These are phyloP conservation scores for Oreochromis niloticus DNA, from an alignment of 2,113 vertebrate genomes.

Conservation along the genomic window DNA sequence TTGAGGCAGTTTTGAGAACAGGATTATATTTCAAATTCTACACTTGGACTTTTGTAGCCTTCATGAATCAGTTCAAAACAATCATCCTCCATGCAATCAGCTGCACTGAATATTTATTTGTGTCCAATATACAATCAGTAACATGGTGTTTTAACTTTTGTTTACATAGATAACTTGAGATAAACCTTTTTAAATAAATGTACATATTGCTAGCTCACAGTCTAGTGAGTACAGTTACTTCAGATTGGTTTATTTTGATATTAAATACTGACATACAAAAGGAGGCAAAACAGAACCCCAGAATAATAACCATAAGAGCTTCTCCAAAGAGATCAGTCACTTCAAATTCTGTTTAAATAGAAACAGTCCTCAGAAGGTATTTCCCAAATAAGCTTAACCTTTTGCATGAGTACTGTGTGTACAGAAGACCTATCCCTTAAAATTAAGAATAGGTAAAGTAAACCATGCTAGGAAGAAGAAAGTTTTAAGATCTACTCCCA, in stretches of 20 bases:
- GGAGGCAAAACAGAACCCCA: background rate
- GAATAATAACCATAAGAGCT: background rate
- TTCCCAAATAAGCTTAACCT: background rate
- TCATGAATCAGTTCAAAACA: background rate
- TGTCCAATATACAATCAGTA: slow-evolving; percentile 37
- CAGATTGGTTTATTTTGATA: slow-evolving; percentile 16
- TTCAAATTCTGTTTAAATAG: background rate
- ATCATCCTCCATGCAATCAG: background rate
- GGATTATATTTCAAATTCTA: background rate
- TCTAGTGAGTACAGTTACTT: slow-evolving; percentile 19
- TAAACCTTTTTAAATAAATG: slow-evolving; percentile 51
- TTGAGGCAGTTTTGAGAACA: background rate
- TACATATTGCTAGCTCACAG: slow-evolving; percentile 34
- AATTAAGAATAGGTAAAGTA: background rate
- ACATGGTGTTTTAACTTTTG: slow-evolving; percentile 15
- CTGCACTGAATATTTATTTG: slow-evolving; percentile 50
- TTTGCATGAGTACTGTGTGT: background rate
- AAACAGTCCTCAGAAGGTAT: background rate
- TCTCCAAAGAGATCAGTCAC: background rate
- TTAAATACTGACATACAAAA: slow-evolving; percentile 43
- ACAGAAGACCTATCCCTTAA: background rate
- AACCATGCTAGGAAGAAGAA: background rate
- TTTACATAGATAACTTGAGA: slow-evolving; percentile 31
- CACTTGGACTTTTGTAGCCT: background rate
- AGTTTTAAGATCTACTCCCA: background rate